Evolutionary conservation across 2,797 vertebrate species (phyloP).

Genomic region (Neosilurus mollespiculum): DNA sequence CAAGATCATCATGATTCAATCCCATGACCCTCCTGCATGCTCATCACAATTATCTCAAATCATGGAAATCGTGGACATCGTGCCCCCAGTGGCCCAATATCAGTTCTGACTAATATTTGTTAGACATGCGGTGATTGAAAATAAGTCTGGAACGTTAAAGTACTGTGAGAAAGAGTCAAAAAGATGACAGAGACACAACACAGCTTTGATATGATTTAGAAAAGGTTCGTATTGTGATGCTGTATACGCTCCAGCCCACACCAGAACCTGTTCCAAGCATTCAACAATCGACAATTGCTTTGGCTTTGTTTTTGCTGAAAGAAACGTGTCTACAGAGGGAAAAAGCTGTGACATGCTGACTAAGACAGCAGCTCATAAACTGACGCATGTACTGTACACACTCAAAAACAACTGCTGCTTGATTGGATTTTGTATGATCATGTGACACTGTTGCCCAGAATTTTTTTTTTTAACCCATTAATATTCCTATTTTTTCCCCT

Average conservation of each 20-base stretch:
- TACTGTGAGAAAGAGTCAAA: no score
- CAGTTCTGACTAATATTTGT: no score
- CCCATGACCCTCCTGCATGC: no score
- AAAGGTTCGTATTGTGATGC: neutral
- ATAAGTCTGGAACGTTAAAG: no score
- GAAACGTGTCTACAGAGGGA: constrained; percentile 19
- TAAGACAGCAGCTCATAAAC: constrained; percentile 21
- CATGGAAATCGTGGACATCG: no score
- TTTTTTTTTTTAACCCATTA: neutral
- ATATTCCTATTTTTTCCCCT: neutral
- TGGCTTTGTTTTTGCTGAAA: constrained; percentile 31
- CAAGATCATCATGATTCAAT: no score
- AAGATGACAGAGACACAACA: neutral
- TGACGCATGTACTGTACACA: neutral
- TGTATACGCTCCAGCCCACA: neutral
- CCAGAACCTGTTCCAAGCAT: neutral
- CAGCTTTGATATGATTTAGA: constrained; percentile 13
- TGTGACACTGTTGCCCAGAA: neutral
- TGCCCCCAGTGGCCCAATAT: no score
- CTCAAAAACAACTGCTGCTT: neutral
- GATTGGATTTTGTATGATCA: constrained; percentile 15
- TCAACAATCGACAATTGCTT: neutral
- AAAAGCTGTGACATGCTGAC: constrained; percentile 22
- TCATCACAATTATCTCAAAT: no score
- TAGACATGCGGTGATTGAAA: no score